Base-by-base conservation (phyloP, 2,113 vertebrate genomes). In the Lamprologus speciosus region DNA sequence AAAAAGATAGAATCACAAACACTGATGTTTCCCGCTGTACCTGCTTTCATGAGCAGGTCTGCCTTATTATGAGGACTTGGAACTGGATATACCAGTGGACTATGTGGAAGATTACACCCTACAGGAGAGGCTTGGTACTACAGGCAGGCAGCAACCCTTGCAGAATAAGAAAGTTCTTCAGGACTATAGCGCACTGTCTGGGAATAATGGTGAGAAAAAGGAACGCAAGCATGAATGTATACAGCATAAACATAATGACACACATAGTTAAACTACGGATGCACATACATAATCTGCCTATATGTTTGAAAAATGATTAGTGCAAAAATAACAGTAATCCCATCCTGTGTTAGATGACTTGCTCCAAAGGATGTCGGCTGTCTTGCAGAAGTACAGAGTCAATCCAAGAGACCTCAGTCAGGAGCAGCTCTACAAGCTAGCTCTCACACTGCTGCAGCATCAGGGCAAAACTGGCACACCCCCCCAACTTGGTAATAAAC, bases 401-500 rank as follows among this genome's bases (percentile, higher is more conserved):
- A 97, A 97, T 26, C 96, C 98, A 63, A 96, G 94, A 4, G 97
- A 98, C 51, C 95, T 99, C 91, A 98, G 95, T 78, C 96, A 97
- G 2, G 97, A 98, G 89, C 97, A 99, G 93, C 96, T 99, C 53
- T 97, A 96, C 87, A 97, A 96, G 60, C 96, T 99, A 8, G 96
- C 96, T 0, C 84, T 96, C 12, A 95, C 97, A 23, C 95, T 99
- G 53, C 97, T 97, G 70, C 97, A 96, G 80, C 85, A 91, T 9
- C 90, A 95, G 3, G 92, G 93, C 5, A 96, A 93, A 57, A 80
- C 91, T 87, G 92, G 94, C 94, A 87, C 70, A 17, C 4, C 0
- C 31, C 68, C 28, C 17, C 35, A 37, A 42, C 70, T 51, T 14
- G 54, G 21, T 82, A 58, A 42, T 31, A 58, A 45, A 8, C 1